Percentiles rank a stretch among this genome's conserved stretches.
Evolutionary conservation across 2,888 invertebrate species (phyloP).

Genomic region (Yponomeuta malinellus): DNA sequence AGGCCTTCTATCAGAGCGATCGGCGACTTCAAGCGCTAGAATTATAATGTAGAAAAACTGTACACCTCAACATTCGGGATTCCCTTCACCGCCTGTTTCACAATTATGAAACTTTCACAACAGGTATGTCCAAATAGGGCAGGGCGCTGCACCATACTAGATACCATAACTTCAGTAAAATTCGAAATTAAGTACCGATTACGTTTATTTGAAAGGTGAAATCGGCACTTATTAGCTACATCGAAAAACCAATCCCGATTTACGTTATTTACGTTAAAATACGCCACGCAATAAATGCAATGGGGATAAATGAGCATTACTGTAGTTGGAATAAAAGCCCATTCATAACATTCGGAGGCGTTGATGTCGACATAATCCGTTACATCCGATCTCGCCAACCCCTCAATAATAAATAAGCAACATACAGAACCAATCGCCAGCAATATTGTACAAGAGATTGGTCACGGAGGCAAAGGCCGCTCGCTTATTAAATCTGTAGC

Average conservation of each 20-base stretch:
- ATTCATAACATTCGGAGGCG: constrained; percentile 31
- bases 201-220: constrained; percentile 33
- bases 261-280: neutral
- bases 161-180: too few species aligned
- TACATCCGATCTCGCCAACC: constrained; percentile 51
- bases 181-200: too few species aligned
- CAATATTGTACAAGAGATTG: constrained; percentile 36
- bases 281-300: neutral
- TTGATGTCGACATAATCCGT: constrained; percentile 54
- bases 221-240: constrained; percentile 11
- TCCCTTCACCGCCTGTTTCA: too few species aligned
- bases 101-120: too few species aligned
- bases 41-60: too few species aligned
- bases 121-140: too few species aligned
- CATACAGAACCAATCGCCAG: constrained; percentile 50
- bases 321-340: neutral
- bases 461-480: constrained; percentile 23
- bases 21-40: too few species aligned
- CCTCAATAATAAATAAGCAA: constrained; percentile 52
- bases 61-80: too few species aligned
- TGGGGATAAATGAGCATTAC: neutral
- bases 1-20: too few species aligned
- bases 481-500: constrained; percentile 1
- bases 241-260: neutral
- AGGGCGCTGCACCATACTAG: too few species aligned